A percentile compares a stretch with the other conserved stretches of the same genome.
These are phyloP conservation scores for Miltochrista miniata DNA, from an alignment of 2,888 invertebrate species.

Conservation along the genomic window DNA sequence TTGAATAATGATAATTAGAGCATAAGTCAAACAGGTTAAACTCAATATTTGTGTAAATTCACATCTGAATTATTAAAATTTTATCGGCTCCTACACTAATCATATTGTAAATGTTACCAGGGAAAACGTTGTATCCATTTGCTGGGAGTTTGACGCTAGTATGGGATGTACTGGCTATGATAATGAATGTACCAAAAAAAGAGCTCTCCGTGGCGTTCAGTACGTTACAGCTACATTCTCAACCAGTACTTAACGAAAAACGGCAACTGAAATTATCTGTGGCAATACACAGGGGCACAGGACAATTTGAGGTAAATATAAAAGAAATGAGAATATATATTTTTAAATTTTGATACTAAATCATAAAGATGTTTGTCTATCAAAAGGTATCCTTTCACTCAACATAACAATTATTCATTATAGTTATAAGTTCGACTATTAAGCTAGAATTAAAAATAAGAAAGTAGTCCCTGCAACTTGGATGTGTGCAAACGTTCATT, in stretches of 20 bases:
- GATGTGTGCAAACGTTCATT: no score
- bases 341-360: no score
- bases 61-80: no score
- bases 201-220: slow-evolving; percentile 86
- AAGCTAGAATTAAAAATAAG: no score
- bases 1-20: slow-evolving; percentile 55
- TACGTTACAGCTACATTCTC: slow-evolving; percentile 82
- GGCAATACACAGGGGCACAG: not conserved
- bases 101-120: not conserved
- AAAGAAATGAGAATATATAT: not conserved
- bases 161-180: slow-evolving; percentile 87
- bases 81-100: no score
- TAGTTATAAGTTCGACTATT: no score
- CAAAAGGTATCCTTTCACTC: no score
- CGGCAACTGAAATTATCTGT: not conserved
- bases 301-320: not conserved
- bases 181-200: slow-evolving; percentile 77
- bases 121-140: slow-evolving; percentile 87
- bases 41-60: no score
- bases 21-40: no score
- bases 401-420: no score
- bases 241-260: not conserved
- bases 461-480: no score
- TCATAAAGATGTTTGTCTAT: no score
- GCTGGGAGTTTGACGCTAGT: slow-evolving; percentile 87